These are phyloP conservation scores for Palythoa heliodiscus DNA, from an alignment of 92 coral and sea anemone species.

Conservation along the genomic window DNA sequence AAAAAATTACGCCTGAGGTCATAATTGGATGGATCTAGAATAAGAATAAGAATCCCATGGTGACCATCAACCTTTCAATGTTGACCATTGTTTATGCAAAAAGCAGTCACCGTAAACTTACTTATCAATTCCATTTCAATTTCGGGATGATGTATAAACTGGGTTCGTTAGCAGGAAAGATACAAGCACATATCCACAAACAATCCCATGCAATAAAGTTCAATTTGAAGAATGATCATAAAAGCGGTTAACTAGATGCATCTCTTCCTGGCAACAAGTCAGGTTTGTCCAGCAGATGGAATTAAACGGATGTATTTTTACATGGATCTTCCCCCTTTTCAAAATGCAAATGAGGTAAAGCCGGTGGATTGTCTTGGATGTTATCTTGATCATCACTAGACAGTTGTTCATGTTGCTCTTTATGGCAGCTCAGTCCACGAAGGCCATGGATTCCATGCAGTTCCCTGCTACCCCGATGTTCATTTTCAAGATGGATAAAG, in stretches of 20 bases:
- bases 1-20: too few relatives aligned
- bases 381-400: slow-evolving; percentile 9
- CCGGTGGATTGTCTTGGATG: slow-evolving; percentile 8
- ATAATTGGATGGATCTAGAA: too few relatives aligned
- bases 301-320: slow-evolving; percentile 26
- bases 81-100: too few relatives aligned
- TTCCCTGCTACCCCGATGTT: slow-evolving; percentile 30
- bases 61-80: too few relatives aligned
- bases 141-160: not conserved
- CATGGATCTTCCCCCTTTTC: not conserved
- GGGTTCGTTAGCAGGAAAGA: not conserved
- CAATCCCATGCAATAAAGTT: not conserved
- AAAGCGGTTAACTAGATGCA: not conserved
- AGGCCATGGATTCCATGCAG: slow-evolving; percentile 29
- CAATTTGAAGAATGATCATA: not conserved
- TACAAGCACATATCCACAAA: not conserved
- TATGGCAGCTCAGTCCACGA: not conserved
- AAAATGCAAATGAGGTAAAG: not conserved
- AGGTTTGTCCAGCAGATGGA: not conserved
- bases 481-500: not conserved
- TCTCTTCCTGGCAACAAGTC: not conserved
- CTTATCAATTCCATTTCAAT: too few relatives aligned
- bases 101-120: too few relatives aligned
- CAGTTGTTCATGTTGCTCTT: slow-evolving; percentile 11
- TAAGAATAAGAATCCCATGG: too few relatives aligned